Percentiles rank a stretch among this genome's conserved stretches.
phyloP scores from a whole-genome alignment of 2,888 invertebrate species.

The Sialis fuliginosa region DNA sequence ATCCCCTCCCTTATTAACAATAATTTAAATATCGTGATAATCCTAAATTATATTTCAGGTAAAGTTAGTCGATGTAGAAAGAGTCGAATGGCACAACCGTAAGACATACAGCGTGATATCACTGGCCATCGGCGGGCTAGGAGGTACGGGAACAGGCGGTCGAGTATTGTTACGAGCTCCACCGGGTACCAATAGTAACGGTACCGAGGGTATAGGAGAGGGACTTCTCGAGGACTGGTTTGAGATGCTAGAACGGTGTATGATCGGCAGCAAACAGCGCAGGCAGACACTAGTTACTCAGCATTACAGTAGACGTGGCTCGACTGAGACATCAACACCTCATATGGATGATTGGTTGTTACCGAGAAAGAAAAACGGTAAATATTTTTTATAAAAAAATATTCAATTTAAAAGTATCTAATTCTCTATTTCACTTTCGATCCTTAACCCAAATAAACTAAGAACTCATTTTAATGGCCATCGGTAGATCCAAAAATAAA shows the following conservation, averaged over 20 bases:
- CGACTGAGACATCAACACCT: constrained; percentile 12
- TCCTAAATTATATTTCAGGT: constrained; percentile 22
- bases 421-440: no score
- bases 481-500: no score
- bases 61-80: constrained; percentile 42
- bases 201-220: constrained; percentile 16
- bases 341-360: constrained; percentile 33
- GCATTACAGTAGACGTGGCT: constrained; percentile 12
- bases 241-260: constrained; percentile 45
- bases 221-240: constrained; percentile 47
- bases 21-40: no score
- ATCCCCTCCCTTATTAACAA: no score
- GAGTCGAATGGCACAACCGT: constrained; percentile 46
- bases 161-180: constrained; percentile 28
- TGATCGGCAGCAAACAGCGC: constrained; percentile 41
- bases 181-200: not conserved
- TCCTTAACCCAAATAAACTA: no score
- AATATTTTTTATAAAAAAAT: constrained; percentile 12
- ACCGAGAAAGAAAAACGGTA: constrained; percentile 28
- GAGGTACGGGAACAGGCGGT: constrained; percentile 23
- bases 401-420: no score
- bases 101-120: constrained; percentile 42
- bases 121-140: constrained; percentile 32
- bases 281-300: constrained; percentile 34
- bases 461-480: no score